Evolutionary conservation across 2,888 invertebrate species (phyloP).

Genomic region (Aproaerema taeniolella): DNA sequence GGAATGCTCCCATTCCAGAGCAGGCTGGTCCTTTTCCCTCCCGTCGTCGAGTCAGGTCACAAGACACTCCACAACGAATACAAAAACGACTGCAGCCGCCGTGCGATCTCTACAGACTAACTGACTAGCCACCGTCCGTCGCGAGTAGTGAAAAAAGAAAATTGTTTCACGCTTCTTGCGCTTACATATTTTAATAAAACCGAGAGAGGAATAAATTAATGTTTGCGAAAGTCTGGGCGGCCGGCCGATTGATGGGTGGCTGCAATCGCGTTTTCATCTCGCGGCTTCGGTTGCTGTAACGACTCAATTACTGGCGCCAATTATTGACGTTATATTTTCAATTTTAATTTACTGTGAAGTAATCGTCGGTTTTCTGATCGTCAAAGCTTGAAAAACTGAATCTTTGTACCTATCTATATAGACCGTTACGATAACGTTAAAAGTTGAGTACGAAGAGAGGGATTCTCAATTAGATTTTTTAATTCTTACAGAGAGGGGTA

Average conservation of each 20-base stretch:
- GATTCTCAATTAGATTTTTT: too few species aligned
- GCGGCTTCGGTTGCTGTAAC: constrained; percentile 34
- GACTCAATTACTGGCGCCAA: constrained; percentile 56
- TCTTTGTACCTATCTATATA: too few species aligned
- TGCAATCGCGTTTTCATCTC: constrained; percentile 68
- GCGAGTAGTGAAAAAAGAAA: constrained; percentile 63
- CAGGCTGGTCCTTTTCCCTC: constrained; percentile 44
- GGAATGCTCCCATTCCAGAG: too few species aligned
- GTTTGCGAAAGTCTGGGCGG: constrained; percentile 66
- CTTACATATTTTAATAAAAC: constrained; percentile 67
- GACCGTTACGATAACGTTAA: too few species aligned
- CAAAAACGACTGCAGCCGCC: constrained; percentile 48
- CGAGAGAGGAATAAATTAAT: constrained; percentile 64
- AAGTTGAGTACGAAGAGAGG: too few species aligned
- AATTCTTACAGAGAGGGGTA: too few species aligned
- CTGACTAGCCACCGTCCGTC: constrained; percentile 47
- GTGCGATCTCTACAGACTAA: constrained; percentile 55
- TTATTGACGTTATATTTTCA: too few species aligned
- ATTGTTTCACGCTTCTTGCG: constrained; percentile 72
- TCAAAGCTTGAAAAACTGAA: too few species aligned
- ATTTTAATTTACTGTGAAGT: too few species aligned
- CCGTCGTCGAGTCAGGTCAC: constrained; percentile 23
- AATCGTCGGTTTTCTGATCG: too few species aligned
- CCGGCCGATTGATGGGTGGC: constrained; percentile 45
- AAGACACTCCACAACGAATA: neutral